Evolutionary conservation across 2,888 invertebrate species (phyloP).

Genomic region (Ethmia dodecea): DNA sequence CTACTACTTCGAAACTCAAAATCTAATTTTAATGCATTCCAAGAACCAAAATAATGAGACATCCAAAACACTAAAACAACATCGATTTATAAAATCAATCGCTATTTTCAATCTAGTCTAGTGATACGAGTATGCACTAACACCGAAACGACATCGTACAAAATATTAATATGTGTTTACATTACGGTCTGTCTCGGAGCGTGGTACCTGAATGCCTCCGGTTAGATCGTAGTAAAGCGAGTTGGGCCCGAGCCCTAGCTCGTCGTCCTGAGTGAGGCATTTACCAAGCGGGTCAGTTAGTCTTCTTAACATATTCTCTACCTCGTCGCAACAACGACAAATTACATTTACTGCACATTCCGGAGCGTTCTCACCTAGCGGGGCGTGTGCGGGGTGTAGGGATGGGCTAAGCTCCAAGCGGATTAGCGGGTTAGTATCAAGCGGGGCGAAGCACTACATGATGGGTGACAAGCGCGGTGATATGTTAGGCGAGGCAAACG

Average conservation of each 20-base stretch:
- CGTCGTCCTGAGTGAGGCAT: slow-evolving; percentile 75
- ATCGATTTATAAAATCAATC: slow-evolving; percentile 4
- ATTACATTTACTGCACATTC: slow-evolving; percentile 53
- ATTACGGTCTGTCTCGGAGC: too few species aligned
- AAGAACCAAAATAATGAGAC: slow-evolving; percentile 1
- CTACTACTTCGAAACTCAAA: slow-evolving; percentile 29
- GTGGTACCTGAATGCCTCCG: slow-evolving; percentile 76
- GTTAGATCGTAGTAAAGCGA: slow-evolving; percentile 76
- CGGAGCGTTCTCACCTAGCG: slow-evolving; percentile 21
- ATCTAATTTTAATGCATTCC: slow-evolving; percentile 5
- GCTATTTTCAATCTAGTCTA: too few species aligned
- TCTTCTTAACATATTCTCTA: slow-evolving; percentile 65
- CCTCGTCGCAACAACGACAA: slow-evolving; percentile 64
- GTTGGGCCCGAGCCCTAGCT: slow-evolving; percentile 72
- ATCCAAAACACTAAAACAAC: slow-evolving; percentile 5
- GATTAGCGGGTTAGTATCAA: slow-evolving; percentile 48
- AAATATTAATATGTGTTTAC: too few species aligned
- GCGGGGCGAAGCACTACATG: slow-evolving; percentile 49
- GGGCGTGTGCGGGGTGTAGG: slow-evolving; percentile 26
- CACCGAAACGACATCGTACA: too few species aligned
- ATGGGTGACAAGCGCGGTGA: slow-evolving; percentile 47
- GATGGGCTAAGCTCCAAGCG: slow-evolving; percentile 47
- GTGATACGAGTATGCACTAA: too few species aligned
- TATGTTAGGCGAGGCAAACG: slow-evolving; percentile 57
- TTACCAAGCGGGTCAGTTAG: slow-evolving; percentile 73